Base-by-base conservation (phyloP, 2,113 vertebrate species). In the Bos javanicus region DNA sequence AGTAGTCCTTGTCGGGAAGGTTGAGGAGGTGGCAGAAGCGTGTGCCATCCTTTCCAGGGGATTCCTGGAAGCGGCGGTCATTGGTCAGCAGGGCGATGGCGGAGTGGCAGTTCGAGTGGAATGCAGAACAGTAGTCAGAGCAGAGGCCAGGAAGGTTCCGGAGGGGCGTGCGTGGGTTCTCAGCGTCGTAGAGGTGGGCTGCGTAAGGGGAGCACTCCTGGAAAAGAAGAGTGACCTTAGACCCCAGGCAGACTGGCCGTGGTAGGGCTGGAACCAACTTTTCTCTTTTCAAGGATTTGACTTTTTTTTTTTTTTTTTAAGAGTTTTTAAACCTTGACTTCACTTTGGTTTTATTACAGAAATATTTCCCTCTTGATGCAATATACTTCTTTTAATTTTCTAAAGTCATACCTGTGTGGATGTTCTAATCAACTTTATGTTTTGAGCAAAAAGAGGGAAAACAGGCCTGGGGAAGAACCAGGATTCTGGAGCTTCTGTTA, bases 191-290 rank as follows among this genome's bases (percentile, higher is more conserved):
- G 25, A 99, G 98, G 95, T 99, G 99, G 21, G 99, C 99, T 0
- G 99, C 99, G 0, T 99, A 99, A 0, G 99, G 99, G 21, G 99
- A 99, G 94, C 99, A 99, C 97, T 99, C 99, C 99, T 99, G 64
- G 48, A 85, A 52, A 52, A 80, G 26, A 60, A 33, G 28, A 3
- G 11, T 15, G 7, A 11, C 14, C 21, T 76, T 30, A 21, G 0
- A 3, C 23, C 64, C 28, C 16, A 3, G 62, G 46, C 39, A 43
- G 59, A 13, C 59, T 3, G 33, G 48, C 43, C 62, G 1, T 17
- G 1, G 2, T 1, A 2, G 26, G 52, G 16, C 26, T 52, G 13
- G 7, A 9, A n/a, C 62, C 39, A 23, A 4, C 21, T 46, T 59
- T 76, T 43, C 39, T 26, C 39, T 43, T 74, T 39, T 26, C 71